Base-by-base conservation (phyloP, 2,113 vertebrate genomes). In the Orthonyx spaldingii region DNA sequence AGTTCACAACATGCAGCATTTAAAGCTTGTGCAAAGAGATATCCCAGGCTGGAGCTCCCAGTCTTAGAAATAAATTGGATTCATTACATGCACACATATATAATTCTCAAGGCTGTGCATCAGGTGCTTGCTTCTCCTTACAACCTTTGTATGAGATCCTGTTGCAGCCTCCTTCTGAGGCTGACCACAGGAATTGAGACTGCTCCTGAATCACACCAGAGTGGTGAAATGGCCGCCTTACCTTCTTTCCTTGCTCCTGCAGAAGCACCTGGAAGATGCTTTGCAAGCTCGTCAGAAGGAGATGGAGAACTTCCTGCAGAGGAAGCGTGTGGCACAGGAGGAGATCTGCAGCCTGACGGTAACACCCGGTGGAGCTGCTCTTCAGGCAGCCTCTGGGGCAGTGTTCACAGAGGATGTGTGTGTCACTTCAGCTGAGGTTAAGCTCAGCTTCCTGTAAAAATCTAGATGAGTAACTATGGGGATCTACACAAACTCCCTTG, bases 301-400 rank as follows among this genome's bases (percentile, higher is more conserved):
- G 93, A 95, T 95, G 90, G 97, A 98, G 53, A 95, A 95, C 19
- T 95, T 98, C 35, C 50, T 96, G 74, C 91, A 7, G 68, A 97
- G 94, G 69, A 98, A 98, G 93, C 94, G 17, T 30, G 87, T 75
- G 35, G 94, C 84, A 2, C 96, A 98, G 95, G 97, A 98, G 78
- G 94, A 97, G 88, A 98, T 98, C 92, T 94, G 97, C 74, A 70
- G 75, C 76, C 97, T 99, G 96, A 97, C 95, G 97, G 98, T 99
- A 98, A 85, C 16, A 26, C 14, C 23, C 26, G 37, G 39, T 20
- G 39, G 7, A 65, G 56, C 49, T 65, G 39, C 39, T 61, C 23
- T 26, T n/a, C 19, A 3, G 22, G n/a, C 64, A 70, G 39, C 39
- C 11, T n/a, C 32, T 46, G 70, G 41, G 47, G 10, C 71, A 16